These are phyloP conservation scores for Macaria liturata DNA, from an alignment of 2,888 invertebrate genomes.

Conservation along the genomic window DNA sequence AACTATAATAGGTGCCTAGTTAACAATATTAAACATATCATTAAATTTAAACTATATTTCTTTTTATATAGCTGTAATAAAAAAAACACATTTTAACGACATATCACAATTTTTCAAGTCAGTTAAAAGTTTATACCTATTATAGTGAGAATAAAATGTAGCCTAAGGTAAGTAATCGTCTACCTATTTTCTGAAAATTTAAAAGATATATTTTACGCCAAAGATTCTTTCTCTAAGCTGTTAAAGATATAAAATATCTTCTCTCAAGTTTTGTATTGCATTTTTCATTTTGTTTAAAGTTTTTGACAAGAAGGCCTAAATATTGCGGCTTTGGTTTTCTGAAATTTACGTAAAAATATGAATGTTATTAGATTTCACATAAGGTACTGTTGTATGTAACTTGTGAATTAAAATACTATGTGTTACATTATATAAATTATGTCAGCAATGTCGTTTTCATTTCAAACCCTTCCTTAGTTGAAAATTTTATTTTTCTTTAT, in stretches of 20 bases:
- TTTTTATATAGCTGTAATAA: slow-evolving; percentile 31
- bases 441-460: slow-evolving; percentile 63
- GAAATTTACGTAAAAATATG: slow-evolving; percentile 12
- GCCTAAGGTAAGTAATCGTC: slow-evolving; percentile 59
- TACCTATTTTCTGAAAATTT: slow-evolving; percentile 67
- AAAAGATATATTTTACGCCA: slow-evolving; percentile 64
- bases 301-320: slow-evolving; percentile 59
- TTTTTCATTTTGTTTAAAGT: slow-evolving; percentile 29
- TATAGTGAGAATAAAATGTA: slow-evolving; percentile 39
- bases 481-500: background rate
- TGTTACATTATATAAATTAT: slow-evolving; percentile 75
- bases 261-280: slow-evolving; percentile 44
- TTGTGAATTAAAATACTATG: slow-evolving; percentile 64
- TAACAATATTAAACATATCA: slow-evolving; percentile 62
- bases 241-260: slow-evolving; percentile 76
- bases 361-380: slow-evolving; percentile 47
- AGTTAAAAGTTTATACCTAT: slow-evolving; percentile 32
- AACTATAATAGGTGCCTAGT: slow-evolving; percentile 69
- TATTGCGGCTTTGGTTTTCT: background rate
- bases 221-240: slow-evolving; percentile 47
- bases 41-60: slow-evolving; percentile 40
- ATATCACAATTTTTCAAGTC: slow-evolving; percentile 36
- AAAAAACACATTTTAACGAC: slow-evolving; percentile 37
- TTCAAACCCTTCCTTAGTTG: slow-evolving; percentile 14
- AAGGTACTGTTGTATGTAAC: slow-evolving; percentile 60